Percentiles rank a stretch among this genome's conserved stretches.
Conservation (phyloP, 2,888 invertebrate species). For the Priocnemis perturbator region DNA sequence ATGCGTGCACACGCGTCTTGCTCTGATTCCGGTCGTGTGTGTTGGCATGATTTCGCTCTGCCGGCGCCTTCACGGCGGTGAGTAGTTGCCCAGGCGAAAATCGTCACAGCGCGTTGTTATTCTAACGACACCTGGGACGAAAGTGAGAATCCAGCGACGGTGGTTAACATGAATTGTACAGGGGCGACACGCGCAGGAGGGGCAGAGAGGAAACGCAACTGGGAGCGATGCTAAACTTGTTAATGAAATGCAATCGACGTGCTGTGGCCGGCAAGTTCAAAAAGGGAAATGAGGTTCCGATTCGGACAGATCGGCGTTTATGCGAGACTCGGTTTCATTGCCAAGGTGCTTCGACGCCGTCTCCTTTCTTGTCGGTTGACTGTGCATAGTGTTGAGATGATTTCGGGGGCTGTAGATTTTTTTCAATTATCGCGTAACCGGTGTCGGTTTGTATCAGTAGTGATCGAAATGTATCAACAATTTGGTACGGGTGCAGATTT, state of each 20-base stretch:
- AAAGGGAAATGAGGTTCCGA: slow-evolving; percentile 15
- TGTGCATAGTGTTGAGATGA: no score
- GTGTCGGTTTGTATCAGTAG: no score
- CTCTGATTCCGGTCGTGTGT: slow-evolving; percentile 55
- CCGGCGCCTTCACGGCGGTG: slow-evolving; percentile 25
- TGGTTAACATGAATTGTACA: slow-evolving; percentile 13
- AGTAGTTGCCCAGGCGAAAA: slow-evolving; percentile 45
- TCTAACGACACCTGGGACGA: slow-evolving; percentile 52
- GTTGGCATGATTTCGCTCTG: slow-evolving; percentile 49
- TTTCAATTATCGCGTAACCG: no score
- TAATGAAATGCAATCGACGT: slow-evolving; percentile 40
- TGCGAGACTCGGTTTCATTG: slow-evolving; percentile 44
- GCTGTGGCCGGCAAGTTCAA: slow-evolving; percentile 20
- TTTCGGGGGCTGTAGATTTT: no score
- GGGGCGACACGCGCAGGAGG: slow-evolving; percentile 18
- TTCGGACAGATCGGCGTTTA: slow-evolving; percentile 1
- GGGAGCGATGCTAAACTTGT: slow-evolving; percentile 32
- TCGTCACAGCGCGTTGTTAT: slow-evolving; percentile 48
- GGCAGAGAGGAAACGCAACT: neutral
- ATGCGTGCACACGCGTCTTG: slow-evolving; percentile 37
- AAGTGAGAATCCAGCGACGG: slow-evolving; percentile 51
- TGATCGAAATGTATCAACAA: no score
- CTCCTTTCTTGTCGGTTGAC: no score
- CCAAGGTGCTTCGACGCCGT: slow-evolving; percentile 27
- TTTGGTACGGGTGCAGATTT: no score